phyloP scores from a whole-genome alignment of 2,113 vertebrate genomes.

The Semnornis frantzii region DNA sequence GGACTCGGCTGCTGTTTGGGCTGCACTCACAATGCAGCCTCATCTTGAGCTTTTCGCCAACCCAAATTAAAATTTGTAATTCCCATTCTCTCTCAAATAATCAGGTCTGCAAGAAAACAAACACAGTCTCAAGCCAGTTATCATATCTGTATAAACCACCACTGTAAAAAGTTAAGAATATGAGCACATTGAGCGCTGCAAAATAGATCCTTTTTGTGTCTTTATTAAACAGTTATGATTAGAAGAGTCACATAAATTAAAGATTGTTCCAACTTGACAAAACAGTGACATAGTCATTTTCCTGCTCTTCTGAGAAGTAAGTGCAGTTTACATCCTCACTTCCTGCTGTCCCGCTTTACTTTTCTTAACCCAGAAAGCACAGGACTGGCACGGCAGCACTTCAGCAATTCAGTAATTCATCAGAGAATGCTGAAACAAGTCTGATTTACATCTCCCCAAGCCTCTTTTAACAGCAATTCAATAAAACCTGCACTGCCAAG shows the following conservation, averaged over 20 bases:
- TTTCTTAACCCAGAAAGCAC: conserved; percentile 41
- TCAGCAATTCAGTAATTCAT: neutral
- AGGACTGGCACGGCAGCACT: neutral
- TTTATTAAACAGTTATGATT: neutral
- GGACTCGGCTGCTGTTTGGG: no score
- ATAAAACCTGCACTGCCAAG: neutral
- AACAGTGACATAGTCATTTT: conserved; percentile 22
- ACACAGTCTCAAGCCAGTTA: neutral
- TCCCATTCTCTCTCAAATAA: neutral
- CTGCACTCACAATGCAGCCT: no score
- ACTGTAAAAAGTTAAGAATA: neutral
- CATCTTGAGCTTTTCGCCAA: no score
- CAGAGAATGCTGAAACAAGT: neutral
- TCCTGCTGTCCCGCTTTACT: conserved; percentile 65
- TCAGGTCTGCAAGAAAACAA: conserved; percentile 15
- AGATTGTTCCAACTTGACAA: neutral
- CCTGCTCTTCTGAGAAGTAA: conserved; percentile 32
- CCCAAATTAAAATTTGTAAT: neutral
- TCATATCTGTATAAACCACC: neutral
- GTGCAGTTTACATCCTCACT: conserved; percentile 56
- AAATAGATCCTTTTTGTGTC: neutral
- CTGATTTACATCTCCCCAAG: neutral
- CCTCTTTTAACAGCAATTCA: neutral
- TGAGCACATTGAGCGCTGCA: neutral
- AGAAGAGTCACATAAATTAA: neutral